Percentiles rank a stretch among this genome's conserved stretches.
phyloP scores from a whole-genome alignment of 2,888 invertebrate genomes.

The Xestia sexstrigata region DNA sequence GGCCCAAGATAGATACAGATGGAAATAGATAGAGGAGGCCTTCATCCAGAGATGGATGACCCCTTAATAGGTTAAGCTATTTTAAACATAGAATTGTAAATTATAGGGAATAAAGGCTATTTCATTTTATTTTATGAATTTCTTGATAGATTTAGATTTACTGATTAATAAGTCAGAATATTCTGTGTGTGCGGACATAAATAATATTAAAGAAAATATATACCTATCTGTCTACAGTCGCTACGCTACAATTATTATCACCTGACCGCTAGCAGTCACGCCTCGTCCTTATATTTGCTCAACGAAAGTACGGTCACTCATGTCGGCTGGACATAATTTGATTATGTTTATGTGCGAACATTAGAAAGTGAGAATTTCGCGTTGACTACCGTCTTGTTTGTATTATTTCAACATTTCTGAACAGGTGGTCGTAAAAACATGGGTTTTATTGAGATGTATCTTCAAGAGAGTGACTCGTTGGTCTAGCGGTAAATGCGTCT shows the following conservation, averaged over 20 bases:
- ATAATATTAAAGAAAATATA: not conserved
- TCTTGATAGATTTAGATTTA: not conserved
- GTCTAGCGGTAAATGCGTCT: not conserved
- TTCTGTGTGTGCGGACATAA: no score
- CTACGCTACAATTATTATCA: slow-evolving; percentile 37
- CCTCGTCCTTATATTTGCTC: slow-evolving; percentile 72
- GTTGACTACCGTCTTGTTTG: slow-evolving; percentile 60
- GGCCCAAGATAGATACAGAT: no score
- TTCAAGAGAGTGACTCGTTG: not conserved
- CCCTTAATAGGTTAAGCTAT: no score
- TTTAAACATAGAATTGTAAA: no score
- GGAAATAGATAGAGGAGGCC: no score
- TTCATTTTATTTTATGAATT: no score
- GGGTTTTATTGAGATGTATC: slow-evolving; percentile 34
- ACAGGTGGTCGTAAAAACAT: slow-evolving; percentile 41
- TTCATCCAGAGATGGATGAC: no score
- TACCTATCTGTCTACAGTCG: no score
- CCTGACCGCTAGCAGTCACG: slow-evolving; percentile 39
- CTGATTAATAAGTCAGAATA: not conserved
- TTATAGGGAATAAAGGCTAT: no score
- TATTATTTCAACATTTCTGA: slow-evolving; percentile 54
- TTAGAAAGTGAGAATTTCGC: slow-evolving; percentile 80
- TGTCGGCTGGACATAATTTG: slow-evolving; percentile 75
- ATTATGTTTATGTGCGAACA: slow-evolving; percentile 75
- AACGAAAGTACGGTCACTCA: slow-evolving; percentile 77